Percentiles rank a stretch among this genome's conserved stretches.
Conservation (phyloP, 1,140 invertebrate species). For the Aphidius ervi region DNA sequence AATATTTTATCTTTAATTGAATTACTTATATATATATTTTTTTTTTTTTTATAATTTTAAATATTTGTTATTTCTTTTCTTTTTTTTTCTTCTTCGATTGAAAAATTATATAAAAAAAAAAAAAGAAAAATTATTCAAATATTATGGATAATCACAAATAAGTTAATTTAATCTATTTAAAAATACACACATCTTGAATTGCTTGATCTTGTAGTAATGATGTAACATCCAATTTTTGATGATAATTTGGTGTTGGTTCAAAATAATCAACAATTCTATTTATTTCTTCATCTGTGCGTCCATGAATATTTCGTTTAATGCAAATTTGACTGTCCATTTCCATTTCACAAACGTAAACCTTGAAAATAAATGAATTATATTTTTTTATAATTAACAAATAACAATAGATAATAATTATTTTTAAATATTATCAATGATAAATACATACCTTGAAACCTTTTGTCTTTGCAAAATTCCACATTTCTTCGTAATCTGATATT, state of each 20-base stretch:
- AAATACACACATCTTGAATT: conserved; percentile 59
- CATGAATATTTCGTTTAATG: conserved; percentile 79
- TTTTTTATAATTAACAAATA: conserved; percentile 8
- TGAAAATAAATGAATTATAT: not conserved
- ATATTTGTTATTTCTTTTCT: too few species aligned
- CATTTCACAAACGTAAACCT: conserved; percentile 87
- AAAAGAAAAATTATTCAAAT: not conserved
- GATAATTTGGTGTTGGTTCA: conserved; percentile 70
- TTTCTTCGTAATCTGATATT: conserved; percentile 77
- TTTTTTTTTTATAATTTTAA: too few species aligned
- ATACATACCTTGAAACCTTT: conserved; percentile 80
- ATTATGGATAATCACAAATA: not conserved
- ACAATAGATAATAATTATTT: conserved; percentile 11
- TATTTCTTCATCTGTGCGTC: conserved; percentile 75
- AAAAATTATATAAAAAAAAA: too few species aligned
- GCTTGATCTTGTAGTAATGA: conserved; percentile 76
- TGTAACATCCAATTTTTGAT: conserved; percentile 70
- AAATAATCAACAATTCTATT: conserved; percentile 71
- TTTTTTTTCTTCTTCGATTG: too few species aligned
- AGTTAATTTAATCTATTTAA: conserved; percentile 6
- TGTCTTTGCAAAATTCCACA: conserved; percentile 82
- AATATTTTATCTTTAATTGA: too few species aligned
- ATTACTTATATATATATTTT: too few species aligned
- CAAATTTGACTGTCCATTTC: conserved; percentile 75
- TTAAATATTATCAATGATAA: not conserved